A percentile compares a stretch with the other conserved stretches of the same genome.
These are phyloP conservation scores for Prorops nasuta DNA, from an alignment of 1,140 invertebrate species.

Conservation along the genomic window DNA sequence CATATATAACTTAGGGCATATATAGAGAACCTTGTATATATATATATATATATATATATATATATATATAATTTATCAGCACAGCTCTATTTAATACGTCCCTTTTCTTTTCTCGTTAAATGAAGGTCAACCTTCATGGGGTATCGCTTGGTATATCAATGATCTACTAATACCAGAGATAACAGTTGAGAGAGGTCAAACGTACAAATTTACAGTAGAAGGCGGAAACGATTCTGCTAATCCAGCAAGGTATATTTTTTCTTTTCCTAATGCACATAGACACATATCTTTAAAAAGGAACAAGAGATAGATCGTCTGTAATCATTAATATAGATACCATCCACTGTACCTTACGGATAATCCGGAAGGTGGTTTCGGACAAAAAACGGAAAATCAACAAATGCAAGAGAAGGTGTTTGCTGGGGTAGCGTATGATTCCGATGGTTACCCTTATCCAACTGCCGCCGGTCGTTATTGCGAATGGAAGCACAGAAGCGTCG, in stretches of 20 bases:
- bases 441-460: constrained; percentile 76
- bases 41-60: no score
- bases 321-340: constrained; percentile 73
- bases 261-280: no score
- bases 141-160: constrained; percentile 93
- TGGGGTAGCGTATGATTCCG: constrained; percentile 72
- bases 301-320: no score
- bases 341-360: constrained; percentile 92
- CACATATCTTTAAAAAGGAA: no score
- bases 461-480: constrained; percentile 75
- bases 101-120: not conserved
- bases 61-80: no score
- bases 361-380: constrained; percentile 77
- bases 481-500: constrained; percentile 72
- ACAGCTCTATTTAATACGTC: no score
- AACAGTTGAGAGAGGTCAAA: constrained; percentile 83
- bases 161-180: constrained; percentile 87
- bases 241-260: constrained; percentile 60
- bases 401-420: constrained; percentile 73
- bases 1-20: no score
- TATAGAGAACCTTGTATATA: no score
- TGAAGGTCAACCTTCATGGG: constrained; percentile 76
- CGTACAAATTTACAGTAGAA: constrained; percentile 84
- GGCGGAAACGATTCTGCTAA: constrained; percentile 71
- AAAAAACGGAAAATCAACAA: constrained; percentile 70